Base-by-base conservation (phyloP, 2,113 vertebrate species). In the Spea bombifrons region DNA sequence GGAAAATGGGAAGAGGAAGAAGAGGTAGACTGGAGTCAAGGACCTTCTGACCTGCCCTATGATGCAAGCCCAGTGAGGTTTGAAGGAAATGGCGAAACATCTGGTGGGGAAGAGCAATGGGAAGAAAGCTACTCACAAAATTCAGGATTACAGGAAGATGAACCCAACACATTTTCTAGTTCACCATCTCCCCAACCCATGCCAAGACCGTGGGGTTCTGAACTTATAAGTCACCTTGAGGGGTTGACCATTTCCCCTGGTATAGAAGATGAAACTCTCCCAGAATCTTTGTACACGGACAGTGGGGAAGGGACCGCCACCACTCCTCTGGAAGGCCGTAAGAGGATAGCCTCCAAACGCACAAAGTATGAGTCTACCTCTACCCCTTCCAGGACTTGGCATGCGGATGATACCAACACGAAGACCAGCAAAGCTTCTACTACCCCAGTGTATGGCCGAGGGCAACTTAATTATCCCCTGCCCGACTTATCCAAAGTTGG, bases 401-500 rank as follows among this genome's bases (percentile, higher is more conserved):
- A 73, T 16, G 30, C 6, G n/a, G 63, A 72, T 4, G 6, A 45
- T 52, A n/a, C 50, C 13, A 80, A 9, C 9, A 45, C 10, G 7
- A 80, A 59, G 52, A 52, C 65, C 44, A 61, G n/a, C 10, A 80
- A 73, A 73, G 17, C 5, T n/a, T 80, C 84, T 0, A 78, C 83
- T 0, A 3, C 76, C 64, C 16, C 81, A 59, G 95, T 81, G 57
- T 94, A 94, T 0, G 92, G 93, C 83, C 86, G 84, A 50, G 90
- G 91, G 3, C 84, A 53, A 55, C 88, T 93, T 78, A 94, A 88
- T 85, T 90, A 93, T 84, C 90, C 90, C 0, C 88, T 91, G 6
- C 96, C 94, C 0, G 95, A 98, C 86, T 94, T 97, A 76, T 97
- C 97, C 69, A 95, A 95, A 85, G 95, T 99, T 82, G 89, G 92